Percentiles rank a stretch among this genome's conserved stretches.
These are phyloP conservation scores for Acleris literana DNA, from an alignment of 2,888 invertebrate genomes.

Conservation along the genomic window DNA sequence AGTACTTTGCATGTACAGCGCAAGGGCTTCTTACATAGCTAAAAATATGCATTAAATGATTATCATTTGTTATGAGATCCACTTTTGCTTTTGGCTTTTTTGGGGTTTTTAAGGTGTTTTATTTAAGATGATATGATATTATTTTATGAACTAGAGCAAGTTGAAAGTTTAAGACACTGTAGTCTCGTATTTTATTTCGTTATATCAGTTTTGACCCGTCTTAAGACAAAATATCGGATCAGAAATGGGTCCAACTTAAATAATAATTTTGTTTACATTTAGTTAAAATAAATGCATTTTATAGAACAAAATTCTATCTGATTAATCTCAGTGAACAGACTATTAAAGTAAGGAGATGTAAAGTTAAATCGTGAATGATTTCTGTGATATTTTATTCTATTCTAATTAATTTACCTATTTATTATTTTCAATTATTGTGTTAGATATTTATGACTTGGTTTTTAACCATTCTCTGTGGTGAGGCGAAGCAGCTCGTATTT, in stretches of 20 bases:
- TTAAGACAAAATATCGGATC: constrained; percentile 18
- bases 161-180: background rate
- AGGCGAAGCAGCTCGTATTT: constrained; percentile 6
- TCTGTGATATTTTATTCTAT: constrained; percentile 47
- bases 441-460: constrained; percentile 15
- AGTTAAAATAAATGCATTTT: constrained; percentile 23
- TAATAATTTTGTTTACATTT: background rate
- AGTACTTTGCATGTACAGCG: no score
- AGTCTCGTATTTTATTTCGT: no score
- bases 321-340: constrained; percentile 8
- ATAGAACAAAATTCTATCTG: constrained; percentile 18
- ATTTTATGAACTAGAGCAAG: no score
- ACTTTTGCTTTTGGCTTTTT: no score
- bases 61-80: no score
- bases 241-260: constrained; percentile 28
- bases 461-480: constrained; percentile 7
- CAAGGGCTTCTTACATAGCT: no score
- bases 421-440: constrained; percentile 25
- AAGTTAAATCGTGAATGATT: constrained; percentile 36
- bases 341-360: constrained; percentile 17
- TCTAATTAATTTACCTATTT: constrained; percentile 34
- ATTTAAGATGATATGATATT: no score
- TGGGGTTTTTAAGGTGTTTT: no score
- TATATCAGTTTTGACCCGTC: background rate
- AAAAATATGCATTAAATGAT: no score